These are phyloP conservation scores for Pitta sordida DNA, from an alignment of 2,113 vertebrate species.

Conservation along the genomic window DNA sequence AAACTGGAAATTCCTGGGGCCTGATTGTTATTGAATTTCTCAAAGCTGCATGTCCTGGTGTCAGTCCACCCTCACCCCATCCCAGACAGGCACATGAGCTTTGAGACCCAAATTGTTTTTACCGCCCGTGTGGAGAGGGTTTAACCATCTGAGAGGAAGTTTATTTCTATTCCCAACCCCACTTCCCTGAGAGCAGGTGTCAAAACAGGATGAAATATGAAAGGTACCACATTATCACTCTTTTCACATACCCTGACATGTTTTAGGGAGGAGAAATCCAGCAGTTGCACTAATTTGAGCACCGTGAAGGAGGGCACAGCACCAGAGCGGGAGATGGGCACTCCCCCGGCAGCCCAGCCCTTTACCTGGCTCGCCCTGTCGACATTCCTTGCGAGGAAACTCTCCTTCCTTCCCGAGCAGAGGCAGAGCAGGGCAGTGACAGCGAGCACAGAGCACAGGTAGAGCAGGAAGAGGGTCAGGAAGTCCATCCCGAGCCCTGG, in stretches of 20 bases:
- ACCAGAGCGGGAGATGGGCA: fast-evolving
- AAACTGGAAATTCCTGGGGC: not conserved
- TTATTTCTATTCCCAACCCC: not conserved
- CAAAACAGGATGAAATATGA: not conserved
- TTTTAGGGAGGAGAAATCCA: not conserved
- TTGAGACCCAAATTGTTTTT: fast-evolving
- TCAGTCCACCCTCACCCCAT: no score
- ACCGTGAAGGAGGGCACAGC: fast-evolving
- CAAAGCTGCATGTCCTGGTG: no score
- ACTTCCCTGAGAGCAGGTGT: not conserved
- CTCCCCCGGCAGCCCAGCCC: not conserved
- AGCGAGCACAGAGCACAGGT: constrained; percentile 73
- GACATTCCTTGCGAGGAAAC: not conserved
- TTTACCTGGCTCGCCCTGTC: not conserved
- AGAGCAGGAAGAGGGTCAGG: constrained; percentile 81
- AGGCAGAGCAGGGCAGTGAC: constrained; percentile 70
- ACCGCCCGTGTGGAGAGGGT: not conserved
- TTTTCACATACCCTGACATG: fast-evolving
- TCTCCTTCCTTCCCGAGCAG: constrained; percentile 68
- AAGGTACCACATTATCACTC: not conserved
- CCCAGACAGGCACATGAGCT: no score
- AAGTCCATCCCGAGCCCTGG: constrained; percentile 85
- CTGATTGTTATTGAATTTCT: not conserved
- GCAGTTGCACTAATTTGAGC: not conserved
- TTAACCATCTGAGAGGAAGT: not conserved